These are phyloP conservation scores for Sclerodermus sp. DNA, from an alignment of 2,888 invertebrate genomes.

Conservation along the genomic window DNA sequence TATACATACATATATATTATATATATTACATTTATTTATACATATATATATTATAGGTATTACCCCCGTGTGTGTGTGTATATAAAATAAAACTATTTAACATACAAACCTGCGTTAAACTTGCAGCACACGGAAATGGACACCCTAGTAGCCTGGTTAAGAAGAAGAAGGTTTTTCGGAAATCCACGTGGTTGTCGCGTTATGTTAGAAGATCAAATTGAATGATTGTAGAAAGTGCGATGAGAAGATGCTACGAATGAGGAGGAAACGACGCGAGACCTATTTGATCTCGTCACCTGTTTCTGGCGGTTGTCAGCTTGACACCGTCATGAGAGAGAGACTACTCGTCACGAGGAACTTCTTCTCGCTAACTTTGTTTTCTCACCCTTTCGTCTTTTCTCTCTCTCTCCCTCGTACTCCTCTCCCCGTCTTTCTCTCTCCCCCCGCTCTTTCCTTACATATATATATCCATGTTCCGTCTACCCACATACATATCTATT, in stretches of 20 bases:
- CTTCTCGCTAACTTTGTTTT: constrained; percentile 2
- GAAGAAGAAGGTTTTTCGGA: too few relatives aligned
- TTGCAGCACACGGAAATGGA: too few relatives aligned
- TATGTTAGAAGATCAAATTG: too few relatives aligned
- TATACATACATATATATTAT: too few relatives aligned
- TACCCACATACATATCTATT: not conserved
- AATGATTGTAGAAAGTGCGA: not conserved
- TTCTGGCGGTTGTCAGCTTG: constrained; percentile 23
- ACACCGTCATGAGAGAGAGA: constrained; percentile 20
- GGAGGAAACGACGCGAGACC: constrained; percentile 24
- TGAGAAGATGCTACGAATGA: constrained; percentile 21
- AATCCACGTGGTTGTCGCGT: too few relatives aligned
- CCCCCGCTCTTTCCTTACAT: constrained; percentile 1
- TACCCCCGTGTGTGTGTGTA: too few relatives aligned
- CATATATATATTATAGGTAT: too few relatives aligned
- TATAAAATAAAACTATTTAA: too few relatives aligned
- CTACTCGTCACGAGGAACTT: constrained; percentile 11
- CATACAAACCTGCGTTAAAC: too few relatives aligned
- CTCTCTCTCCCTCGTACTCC: not conserved
- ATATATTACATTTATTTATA: too few relatives aligned
- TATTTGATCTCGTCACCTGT: not conserved
- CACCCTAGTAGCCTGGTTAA: too few relatives aligned
- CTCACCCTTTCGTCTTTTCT: constrained; percentile 5
- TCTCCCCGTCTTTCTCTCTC: not conserved
- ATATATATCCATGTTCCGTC: too few relatives aligned